Conservation (phyloP, 2,113 vertebrate genomes). For the Poeciliopsis retropinna region DNA sequence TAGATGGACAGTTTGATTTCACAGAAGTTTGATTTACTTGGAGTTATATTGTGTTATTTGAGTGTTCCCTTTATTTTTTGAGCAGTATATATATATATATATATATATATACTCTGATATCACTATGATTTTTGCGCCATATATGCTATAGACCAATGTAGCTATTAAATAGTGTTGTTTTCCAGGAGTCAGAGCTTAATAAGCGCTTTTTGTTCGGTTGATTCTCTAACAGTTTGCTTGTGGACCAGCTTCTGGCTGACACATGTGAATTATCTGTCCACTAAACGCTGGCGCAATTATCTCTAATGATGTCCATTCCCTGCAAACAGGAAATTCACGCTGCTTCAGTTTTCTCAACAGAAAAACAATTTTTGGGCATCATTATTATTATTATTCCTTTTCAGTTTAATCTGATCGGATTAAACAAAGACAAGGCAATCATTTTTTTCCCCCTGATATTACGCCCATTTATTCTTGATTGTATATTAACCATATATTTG, state of each 20-base stretch:
- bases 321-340: background rate
- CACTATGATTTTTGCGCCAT: no score
- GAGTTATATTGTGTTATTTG: no score
- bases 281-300: background rate
- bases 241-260: background rate
- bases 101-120: no score
- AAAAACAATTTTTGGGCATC: background rate
- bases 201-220: background rate
- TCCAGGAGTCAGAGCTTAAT: background rate
- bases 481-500: background rate
- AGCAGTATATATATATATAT: no score
- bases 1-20: no score
- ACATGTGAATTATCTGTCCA: background rate
- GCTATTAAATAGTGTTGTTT: background rate
- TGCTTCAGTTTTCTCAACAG: background rate
- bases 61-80: no score
- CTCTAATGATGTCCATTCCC: conserved; percentile 1
- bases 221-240: background rate
- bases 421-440: background rate
- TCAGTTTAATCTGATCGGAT: background rate
- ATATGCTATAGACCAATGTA: background rate
- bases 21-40: no score
- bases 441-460: no score
- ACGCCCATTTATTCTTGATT: background rate
- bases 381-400: background rate